Evolutionary conservation across 2,888 invertebrate genomes (phyloP).

Genomic region (Lithosia quadra): DNA sequence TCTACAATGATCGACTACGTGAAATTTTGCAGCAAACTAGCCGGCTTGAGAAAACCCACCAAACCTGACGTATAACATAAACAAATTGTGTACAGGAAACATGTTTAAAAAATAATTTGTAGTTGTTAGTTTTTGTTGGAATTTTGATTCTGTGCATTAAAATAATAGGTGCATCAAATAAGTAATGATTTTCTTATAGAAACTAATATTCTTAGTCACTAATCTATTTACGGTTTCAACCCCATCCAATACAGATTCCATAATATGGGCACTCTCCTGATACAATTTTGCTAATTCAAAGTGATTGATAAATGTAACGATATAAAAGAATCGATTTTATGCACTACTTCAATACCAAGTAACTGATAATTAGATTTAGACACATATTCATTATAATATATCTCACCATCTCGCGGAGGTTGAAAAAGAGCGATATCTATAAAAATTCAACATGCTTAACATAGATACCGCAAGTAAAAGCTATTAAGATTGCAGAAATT

Average conservation of each 20-base stretch:
- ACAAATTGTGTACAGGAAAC: background rate
- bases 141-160: background rate
- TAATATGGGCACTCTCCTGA: no score
- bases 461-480: no score
- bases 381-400: no score
- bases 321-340: background rate
- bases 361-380: no score
- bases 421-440: no score
- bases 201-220: no score
- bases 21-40: constrained; percentile 88
- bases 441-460: no score
- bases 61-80: constrained; percentile 44
- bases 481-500: no score
- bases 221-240: no score
- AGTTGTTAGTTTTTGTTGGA: background rate
- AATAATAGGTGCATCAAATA: background rate
- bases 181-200: no score
- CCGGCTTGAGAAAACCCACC: constrained; percentile 85
- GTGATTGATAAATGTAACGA: background rate
- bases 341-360: background rate
- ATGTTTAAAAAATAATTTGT: background rate
- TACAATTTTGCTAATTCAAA: background rate
- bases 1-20: constrained; percentile 88
- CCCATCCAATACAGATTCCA: no score
- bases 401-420: no score